These are phyloP conservation scores for Xiphophorus birchmanni DNA, from an alignment of 2,797 vertebrate species.

Conservation along the genomic window DNA sequence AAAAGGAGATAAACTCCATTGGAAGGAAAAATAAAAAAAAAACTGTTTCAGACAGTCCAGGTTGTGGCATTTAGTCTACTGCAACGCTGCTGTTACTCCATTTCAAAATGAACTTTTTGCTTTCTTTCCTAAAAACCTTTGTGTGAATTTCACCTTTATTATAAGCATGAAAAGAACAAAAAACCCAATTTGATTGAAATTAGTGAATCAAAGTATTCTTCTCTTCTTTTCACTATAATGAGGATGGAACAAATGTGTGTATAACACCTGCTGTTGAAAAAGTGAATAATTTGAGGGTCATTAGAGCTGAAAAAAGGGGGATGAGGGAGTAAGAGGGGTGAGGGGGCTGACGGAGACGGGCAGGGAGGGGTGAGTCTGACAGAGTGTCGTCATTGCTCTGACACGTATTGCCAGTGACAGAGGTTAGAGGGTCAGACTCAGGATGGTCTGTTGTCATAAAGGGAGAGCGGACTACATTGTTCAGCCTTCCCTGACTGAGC, in stretches of 20 bases:
- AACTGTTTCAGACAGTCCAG: not conserved
- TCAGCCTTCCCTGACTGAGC: constrained; percentile 72
- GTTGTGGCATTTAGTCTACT: not conserved
- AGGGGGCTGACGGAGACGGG: constrained; percentile 13
- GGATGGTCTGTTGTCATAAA: constrained; percentile 84
- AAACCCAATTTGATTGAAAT: not conserved
- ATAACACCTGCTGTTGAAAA: constrained; percentile 43
- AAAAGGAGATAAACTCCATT: not conserved
- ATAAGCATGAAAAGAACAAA: not conserved
- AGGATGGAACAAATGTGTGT: constrained; percentile 18
- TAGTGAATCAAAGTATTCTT: not conserved
- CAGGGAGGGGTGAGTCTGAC: constrained; percentile 57
- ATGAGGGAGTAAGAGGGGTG: too few relatives aligned
- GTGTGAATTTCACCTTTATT: not conserved
- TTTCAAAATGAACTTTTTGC: not conserved
- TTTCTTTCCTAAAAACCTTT: not conserved
- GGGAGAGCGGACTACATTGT: constrained; percentile 79
- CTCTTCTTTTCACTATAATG: not conserved
- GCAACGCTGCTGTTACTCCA: not conserved
- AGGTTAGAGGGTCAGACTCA: constrained; percentile 83
- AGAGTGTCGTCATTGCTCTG: constrained; percentile 72
- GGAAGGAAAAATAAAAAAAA: not conserved
- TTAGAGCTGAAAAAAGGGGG: constrained; percentile 46
- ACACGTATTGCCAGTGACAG: constrained; percentile 84
- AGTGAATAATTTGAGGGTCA: constrained; percentile 56